phyloP scores from a whole-genome alignment of 2,888 invertebrate genomes.

The Anaspis maculata region DNA sequence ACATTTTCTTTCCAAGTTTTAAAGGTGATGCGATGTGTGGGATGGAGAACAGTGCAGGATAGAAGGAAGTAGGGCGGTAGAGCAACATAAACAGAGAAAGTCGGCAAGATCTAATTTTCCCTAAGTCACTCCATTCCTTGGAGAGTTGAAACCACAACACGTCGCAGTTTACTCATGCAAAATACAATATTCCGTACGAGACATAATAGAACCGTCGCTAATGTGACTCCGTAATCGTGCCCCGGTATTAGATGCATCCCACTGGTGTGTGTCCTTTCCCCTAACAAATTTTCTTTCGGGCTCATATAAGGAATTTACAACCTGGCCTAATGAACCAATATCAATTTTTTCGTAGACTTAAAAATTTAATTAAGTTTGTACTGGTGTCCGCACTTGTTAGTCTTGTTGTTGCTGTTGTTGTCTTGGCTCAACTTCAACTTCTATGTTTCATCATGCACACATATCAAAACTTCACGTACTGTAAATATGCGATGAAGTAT shows the following conservation, averaged over 20 bases:
- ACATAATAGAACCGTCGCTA: constrained; percentile 27
- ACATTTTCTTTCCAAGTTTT: no score
- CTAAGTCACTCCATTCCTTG: constrained; percentile 30
- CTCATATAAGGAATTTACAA: constrained; percentile 1
- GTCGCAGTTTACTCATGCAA: constrained; percentile 32
- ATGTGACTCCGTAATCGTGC: constrained; percentile 27
- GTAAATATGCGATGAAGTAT: no score
- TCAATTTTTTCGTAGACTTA: not conserved
- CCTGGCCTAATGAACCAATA: not conserved
- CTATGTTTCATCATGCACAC: no score
- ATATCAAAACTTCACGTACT: no score
- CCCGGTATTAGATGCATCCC: constrained; percentile 25
- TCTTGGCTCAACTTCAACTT: no score
- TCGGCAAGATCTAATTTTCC: constrained; percentile 32
- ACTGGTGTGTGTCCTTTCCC: constrained; percentile 13
- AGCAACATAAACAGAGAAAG: constrained; percentile 24
- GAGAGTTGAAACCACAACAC: constrained; percentile 31
- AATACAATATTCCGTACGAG: constrained; percentile 30
- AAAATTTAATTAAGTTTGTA: no score
- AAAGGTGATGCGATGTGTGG: constrained; percentile 18
- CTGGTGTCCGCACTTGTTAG: no score
- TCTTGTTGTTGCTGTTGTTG: no score
- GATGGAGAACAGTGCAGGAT: constrained; percentile 25
- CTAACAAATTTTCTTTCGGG: constrained; percentile 7
- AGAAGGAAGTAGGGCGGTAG: constrained; percentile 24